Conservation (phyloP, 2,888 invertebrate genomes). For the Holacanthella duospinosa region DNA sequence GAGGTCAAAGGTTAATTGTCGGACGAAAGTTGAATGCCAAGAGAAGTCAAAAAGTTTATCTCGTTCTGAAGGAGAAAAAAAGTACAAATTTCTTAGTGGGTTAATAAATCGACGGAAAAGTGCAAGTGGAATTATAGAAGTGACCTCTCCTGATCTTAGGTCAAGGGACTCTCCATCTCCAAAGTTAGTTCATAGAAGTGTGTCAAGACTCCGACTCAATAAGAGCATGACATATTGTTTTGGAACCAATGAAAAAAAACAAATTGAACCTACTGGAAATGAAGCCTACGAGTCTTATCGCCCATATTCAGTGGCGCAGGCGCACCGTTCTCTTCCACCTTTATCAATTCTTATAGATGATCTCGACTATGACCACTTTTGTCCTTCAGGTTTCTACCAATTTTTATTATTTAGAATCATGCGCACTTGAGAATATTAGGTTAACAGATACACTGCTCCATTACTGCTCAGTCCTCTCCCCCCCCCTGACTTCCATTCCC, state of each 20-base stretch:
- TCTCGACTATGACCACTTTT: constrained; percentile 6
- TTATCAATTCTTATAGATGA: not conserved
- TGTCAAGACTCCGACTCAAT: not conserved
- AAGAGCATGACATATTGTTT: not conserved
- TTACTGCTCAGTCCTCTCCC: no score
- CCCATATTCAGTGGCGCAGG: not conserved
- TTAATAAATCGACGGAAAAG: not conserved
- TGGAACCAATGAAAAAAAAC: not conserved
- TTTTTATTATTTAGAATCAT: not conserved
- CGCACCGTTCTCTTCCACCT: not conserved
- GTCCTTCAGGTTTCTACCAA: constrained; percentile 4
- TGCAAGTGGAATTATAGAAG: not conserved
- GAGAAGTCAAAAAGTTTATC: not conserved
- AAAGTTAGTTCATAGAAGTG: not conserved
- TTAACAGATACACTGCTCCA: no score
- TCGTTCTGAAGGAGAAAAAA: not conserved
- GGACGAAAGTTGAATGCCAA: not conserved
- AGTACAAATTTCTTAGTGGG: not conserved
- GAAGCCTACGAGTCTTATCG: not conserved
- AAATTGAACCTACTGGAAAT: not conserved
- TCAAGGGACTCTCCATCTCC: not conserved
- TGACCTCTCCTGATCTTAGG: not conserved
- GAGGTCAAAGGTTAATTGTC: not conserved
- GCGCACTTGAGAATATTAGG: no score
- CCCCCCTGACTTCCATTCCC: no score